Evolutionary conservation across 2,797 vertebrate genomes (phyloP).

Genomic region (Petrocephalus schoutedeni): DNA sequence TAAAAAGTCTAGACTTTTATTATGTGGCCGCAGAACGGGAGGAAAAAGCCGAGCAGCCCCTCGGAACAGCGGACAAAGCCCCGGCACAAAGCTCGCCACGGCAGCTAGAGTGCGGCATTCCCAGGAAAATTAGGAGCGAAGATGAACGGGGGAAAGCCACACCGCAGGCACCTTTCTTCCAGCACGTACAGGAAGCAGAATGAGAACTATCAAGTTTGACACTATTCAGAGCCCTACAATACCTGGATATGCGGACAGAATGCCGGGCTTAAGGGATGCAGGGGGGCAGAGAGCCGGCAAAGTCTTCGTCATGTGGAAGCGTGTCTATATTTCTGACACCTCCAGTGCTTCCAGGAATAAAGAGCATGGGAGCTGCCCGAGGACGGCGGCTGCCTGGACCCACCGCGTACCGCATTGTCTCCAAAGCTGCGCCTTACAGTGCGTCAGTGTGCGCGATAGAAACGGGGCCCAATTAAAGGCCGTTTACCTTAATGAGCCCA

Average conservation of each 20-base stretch:
- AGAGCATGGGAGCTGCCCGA: conserved; percentile 55
- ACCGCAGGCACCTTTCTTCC: conserved; percentile 70
- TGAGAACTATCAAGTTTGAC: conserved; percentile 81
- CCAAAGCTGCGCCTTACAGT: conserved; percentile 23
- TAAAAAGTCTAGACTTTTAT: conserved; percentile 77
- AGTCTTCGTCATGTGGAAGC: conserved; percentile 74
- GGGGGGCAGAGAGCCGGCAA: conserved; percentile 51
- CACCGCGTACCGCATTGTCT: conserved; percentile 47
- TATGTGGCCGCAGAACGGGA: conserved; percentile 79
- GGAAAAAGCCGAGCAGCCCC: conserved; percentile 67
- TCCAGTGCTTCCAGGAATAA: conserved; percentile 66
- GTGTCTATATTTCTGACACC: conserved; percentile 79
- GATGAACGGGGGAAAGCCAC: conserved; percentile 69
- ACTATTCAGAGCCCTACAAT: conserved; percentile 76
- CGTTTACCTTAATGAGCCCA: neutral
- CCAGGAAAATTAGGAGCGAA: conserved; percentile 64
- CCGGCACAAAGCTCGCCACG: conserved; percentile 61
- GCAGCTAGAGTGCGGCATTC: conserved; percentile 72
- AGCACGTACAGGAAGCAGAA: conserved; percentile 75
- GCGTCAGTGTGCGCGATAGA: neutral
- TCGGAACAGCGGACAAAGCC: conserved; percentile 63
- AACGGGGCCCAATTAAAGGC: conserved; percentile 18
- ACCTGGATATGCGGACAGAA: conserved; percentile 74
- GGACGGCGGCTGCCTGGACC: conserved; percentile 52
- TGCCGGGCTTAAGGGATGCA: conserved; percentile 62